A percentile compares a stretch with the other conserved stretches of the same genome.
Evolutionary conservation across 2,888 invertebrate species (phyloP).

Genomic region (Coleophora deauratella): DNA sequence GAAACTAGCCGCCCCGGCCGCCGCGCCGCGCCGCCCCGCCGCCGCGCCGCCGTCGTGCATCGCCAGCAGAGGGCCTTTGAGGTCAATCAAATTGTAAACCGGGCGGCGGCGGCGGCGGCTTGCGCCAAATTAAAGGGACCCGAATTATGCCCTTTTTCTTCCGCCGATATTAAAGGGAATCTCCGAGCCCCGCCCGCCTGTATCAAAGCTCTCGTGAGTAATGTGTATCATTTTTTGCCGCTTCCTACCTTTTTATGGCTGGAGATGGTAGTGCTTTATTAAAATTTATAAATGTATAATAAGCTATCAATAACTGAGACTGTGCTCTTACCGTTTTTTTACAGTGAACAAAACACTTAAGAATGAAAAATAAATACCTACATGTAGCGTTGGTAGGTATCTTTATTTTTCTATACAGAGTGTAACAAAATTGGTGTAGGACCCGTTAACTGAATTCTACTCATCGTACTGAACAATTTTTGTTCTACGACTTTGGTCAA

Average conservation of each 20-base stretch:
- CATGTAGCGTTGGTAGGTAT: no score
- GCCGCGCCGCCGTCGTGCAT: no score
- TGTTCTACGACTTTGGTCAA: no score
- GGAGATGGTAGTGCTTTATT: conserved; percentile 30
- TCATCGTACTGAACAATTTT: no score
- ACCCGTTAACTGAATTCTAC: no score
- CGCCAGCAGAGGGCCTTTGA: conserved; percentile 14
- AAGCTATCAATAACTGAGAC: conserved; percentile 38
- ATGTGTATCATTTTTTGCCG: conserved; percentile 44
- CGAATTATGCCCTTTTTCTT: conserved; percentile 34
- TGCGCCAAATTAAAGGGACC: conserved; percentile 29
- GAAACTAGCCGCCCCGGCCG: no score
- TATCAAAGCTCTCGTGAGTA: conserved; percentile 33
- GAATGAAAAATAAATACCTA: no score
- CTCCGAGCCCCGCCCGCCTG: conserved; percentile 14
- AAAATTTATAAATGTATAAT: conserved; percentile 39
- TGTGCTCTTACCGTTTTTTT: conserved; percentile 3
- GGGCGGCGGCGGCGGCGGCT: conserved; percentile 23
- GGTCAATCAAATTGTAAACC: conserved; percentile 41
- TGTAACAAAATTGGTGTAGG: no score
- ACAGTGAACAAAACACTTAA: no score
- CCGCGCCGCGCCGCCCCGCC: no score
- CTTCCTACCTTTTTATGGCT: conserved; percentile 34
- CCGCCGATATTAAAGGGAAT: conserved; percentile 29
- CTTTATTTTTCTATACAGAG: no score